These are phyloP conservation scores for Drosophila sturtevanti DNA, from an alignment of 1,140 invertebrate species.

Conservation along the genomic window DNA sequence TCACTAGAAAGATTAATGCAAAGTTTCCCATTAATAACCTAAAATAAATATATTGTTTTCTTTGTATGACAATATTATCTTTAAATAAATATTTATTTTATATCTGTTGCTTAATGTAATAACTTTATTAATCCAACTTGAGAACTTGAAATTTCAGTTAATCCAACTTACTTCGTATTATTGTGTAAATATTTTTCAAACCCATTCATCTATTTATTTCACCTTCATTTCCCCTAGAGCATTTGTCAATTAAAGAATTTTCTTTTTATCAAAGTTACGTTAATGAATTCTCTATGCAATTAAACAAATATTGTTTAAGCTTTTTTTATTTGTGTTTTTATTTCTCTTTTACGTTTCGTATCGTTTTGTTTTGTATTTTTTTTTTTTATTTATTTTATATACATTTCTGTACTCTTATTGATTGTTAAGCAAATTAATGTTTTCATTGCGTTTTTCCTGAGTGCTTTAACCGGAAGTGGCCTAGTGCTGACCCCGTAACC, in stretches of 20 bases:
- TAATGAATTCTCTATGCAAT: conserved; percentile 1
- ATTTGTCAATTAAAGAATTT: neutral
- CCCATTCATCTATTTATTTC: neutral
- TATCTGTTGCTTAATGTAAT: too few species aligned
- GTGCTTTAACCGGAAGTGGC: conserved; percentile 49
- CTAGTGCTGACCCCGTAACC: conserved; percentile 23
- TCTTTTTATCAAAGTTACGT: neutral
- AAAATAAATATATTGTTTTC: too few species aligned
- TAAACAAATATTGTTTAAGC: conserved; percentile 33
- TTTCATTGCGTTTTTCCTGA: conserved; percentile 71
- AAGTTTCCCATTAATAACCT: too few species aligned
- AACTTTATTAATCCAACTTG: too few species aligned
- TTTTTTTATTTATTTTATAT: conserved; percentile 12
- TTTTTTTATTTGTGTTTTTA: neutral
- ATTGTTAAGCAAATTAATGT: conserved; percentile 62
- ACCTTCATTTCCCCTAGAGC: neutral
- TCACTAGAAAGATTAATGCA: too few species aligned
- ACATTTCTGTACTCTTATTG: conserved; percentile 57
- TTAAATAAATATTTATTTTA: too few species aligned
- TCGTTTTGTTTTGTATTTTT: conserved; percentile 13
- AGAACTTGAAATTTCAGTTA: too few species aligned
- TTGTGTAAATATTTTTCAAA: too few species aligned
- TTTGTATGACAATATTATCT: too few species aligned
- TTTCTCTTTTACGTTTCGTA: too few species aligned
- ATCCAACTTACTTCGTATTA: too few species aligned